These are phyloP conservation scores for Cebidichthys violaceus DNA, from an alignment of 2,113 vertebrate species.

Conservation along the genomic window DNA sequence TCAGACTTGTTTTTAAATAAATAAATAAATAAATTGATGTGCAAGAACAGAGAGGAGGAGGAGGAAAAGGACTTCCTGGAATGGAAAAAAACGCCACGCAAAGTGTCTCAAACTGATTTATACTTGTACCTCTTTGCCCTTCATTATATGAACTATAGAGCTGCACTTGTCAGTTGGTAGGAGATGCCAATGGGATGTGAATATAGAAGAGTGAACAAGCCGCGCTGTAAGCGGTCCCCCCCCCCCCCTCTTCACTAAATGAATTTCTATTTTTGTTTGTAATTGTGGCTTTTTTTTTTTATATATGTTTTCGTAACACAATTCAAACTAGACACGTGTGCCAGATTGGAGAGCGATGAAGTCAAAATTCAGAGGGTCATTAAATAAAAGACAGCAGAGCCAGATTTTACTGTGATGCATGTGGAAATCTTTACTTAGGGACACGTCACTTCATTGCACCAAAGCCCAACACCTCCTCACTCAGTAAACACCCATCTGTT, in stretches of 20 bases:
- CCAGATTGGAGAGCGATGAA: constrained; percentile 35
- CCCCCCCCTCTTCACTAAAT: constrained; percentile 58
- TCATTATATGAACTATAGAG: constrained; percentile 66
- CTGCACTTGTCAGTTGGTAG: constrained; percentile 76
- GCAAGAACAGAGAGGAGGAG: not conserved
- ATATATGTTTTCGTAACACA: constrained; percentile 63
- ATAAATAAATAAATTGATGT: not conserved
- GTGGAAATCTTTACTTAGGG: constrained; percentile 23
- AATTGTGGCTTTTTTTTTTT: constrained; percentile 60
- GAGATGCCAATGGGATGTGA: constrained; percentile 64
- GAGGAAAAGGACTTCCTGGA: constrained; percentile 26
- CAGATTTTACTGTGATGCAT: constrained; percentile 62
- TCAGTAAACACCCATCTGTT: constrained; percentile 19
- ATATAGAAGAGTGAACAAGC: constrained; percentile 42
- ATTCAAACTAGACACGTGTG: constrained; percentile 49
- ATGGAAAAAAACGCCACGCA: constrained; percentile 44
- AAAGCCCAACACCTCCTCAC: constrained; percentile 14
- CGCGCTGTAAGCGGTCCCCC: constrained; percentile 37
- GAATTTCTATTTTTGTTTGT: constrained; percentile 63
- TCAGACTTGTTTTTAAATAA: not conserved
- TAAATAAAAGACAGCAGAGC: constrained; percentile 32
- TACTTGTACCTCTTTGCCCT: constrained; percentile 67
- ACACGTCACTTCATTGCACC: constrained; percentile 27
- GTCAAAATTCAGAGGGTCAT: constrained; percentile 45
- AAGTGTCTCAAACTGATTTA: constrained; percentile 52